These are phyloP conservation scores for Chesias legatella DNA, from an alignment of 2,888 invertebrate species.

Conservation along the genomic window DNA sequence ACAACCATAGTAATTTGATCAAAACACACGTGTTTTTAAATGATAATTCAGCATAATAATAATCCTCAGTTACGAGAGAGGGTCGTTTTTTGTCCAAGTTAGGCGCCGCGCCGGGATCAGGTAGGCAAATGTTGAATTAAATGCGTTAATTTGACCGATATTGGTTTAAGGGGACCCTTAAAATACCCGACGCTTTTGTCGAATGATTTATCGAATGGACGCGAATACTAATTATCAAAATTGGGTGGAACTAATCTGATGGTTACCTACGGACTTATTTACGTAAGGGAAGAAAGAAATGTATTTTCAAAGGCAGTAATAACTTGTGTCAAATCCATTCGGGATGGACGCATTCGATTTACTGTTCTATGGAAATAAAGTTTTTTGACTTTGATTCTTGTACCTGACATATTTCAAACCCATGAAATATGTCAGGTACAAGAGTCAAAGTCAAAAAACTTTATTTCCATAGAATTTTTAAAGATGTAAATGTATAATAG, in stretches of 20 bases:
- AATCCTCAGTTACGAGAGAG: conserved; percentile 11
- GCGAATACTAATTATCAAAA: conserved; percentile 8
- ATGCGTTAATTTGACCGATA: conserved; percentile 42
- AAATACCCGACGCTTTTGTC: conserved; percentile 22
- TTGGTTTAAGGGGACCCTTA: conserved; percentile 24
- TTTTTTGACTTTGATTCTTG: too few relatives aligned
- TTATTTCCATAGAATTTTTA: too few relatives aligned
- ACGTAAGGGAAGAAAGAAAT: too few relatives aligned
- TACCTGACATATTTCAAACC: too few relatives aligned
- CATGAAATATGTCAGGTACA: too few relatives aligned
- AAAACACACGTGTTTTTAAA: conserved; percentile 8
- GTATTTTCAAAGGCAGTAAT: too few relatives aligned
- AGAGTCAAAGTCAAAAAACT: too few relatives aligned
- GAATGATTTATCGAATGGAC: conserved; percentile 5
- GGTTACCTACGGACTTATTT: conserved; percentile 3
- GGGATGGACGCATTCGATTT: too few relatives aligned
- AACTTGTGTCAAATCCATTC: too few relatives aligned
- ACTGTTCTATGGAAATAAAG: too few relatives aligned
- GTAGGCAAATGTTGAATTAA: conserved; percentile 37
- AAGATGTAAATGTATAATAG: too few relatives aligned
- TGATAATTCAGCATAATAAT: conserved; percentile 6
- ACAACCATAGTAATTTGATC: conserved; percentile 11
- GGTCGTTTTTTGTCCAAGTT: conserved; percentile 19
- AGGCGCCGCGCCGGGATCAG: conserved; percentile 25
- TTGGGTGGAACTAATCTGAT: conserved; percentile 9